Evolutionary conservation across 2,113 vertebrate genomes (phyloP).

Genomic region (Brachionichthys hirsutus): DNA sequence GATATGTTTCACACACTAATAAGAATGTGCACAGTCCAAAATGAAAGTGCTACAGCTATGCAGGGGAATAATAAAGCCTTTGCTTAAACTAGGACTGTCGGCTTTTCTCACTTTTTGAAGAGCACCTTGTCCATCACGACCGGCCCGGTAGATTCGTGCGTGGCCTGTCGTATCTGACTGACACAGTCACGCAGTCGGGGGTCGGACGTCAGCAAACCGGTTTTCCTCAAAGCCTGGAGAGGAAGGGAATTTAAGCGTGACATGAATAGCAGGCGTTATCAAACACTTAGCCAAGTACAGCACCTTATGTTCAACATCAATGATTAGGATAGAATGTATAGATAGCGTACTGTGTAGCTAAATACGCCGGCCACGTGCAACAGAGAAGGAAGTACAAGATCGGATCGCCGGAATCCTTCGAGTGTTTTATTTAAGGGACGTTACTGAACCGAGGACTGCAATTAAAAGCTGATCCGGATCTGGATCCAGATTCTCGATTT

Average conservation of each 20-base stretch:
- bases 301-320: too few species aligned
- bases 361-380: not conserved
- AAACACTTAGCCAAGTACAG: too few species aligned
- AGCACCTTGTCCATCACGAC: conserved; percentile 83
- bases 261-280: too few species aligned
- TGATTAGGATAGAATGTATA: not conserved
- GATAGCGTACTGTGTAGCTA: not conserved
- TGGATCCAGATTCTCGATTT: too few species aligned
- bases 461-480: too few species aligned
- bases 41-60: too few species aligned
- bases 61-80: too few species aligned
- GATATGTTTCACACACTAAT: too few species aligned
- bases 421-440: too few species aligned
- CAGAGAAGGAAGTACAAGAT: conserved; percentile 10
- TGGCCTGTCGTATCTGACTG: conserved; percentile 73
- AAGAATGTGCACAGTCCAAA: too few species aligned
- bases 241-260: not conserved
- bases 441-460: too few species aligned
- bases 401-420: conserved; percentile 8
- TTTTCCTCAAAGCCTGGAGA: conserved; percentile 81
- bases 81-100: too few species aligned
- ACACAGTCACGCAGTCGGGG: conserved; percentile 85
- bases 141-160: conserved; percentile 74
- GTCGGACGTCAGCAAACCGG: conserved; percentile 84
- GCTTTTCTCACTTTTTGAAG: conserved; percentile 80